phyloP scores from a whole-genome alignment of 1,140 invertebrate species.

The Aphaenogaster rudis region DNA sequence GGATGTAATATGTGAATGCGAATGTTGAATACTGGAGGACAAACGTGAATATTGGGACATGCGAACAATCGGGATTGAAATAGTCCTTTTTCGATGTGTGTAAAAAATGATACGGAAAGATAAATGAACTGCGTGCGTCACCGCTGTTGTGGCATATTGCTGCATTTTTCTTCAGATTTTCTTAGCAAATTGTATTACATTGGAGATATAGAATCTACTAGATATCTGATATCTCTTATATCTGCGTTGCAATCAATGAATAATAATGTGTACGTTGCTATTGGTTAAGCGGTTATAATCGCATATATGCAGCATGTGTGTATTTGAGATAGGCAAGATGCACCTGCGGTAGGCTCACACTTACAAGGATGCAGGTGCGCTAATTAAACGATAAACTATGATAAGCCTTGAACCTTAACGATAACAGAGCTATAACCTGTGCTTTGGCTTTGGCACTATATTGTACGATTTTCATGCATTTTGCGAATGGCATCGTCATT shows the following conservation, averaged over 20 bases:
- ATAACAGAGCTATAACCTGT: constrained; percentile 13
- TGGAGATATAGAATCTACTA: background rate
- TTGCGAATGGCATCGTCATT: background rate
- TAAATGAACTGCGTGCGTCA: background rate
- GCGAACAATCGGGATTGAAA: background rate
- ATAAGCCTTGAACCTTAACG: constrained; percentile 29
- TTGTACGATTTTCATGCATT: constrained; percentile 8
- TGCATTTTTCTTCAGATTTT: background rate
- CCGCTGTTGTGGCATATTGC: background rate
- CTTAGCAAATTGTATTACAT: background rate
- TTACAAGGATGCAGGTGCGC: constrained; percentile 49
- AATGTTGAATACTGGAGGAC: background rate
- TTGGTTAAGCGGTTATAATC: constrained; percentile 9
- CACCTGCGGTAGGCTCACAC: constrained; percentile 50
- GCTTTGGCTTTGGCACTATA: background rate
- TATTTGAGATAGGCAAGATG: constrained; percentile 27
- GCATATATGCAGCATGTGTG: background rate
- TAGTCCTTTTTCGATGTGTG: background rate
- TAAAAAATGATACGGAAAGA: background rate
- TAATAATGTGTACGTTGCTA: constrained; percentile 27
- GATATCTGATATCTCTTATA: background rate
- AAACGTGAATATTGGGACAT: background rate
- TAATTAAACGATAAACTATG: constrained; percentile 62
- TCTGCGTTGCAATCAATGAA: constrained; percentile 8
- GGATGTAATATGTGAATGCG: background rate